Percentiles rank a stretch among this genome's conserved stretches.
Evolutionary conservation across 2,797 vertebrate genomes (phyloP).

Genomic region (Tachyglossus aculeatus): DNA sequence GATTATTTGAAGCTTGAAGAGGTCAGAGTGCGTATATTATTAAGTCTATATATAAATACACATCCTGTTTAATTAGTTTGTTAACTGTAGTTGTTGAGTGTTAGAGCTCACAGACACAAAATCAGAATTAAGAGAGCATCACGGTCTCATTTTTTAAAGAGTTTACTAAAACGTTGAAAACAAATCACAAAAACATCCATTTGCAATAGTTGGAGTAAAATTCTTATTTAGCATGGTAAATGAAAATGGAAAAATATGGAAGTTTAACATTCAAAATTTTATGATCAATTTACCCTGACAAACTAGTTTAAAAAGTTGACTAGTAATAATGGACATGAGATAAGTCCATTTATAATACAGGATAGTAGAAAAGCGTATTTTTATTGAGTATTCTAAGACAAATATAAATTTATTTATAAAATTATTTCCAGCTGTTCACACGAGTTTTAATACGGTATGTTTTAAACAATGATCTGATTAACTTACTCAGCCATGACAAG

Average conservation of each 20-base stretch:
- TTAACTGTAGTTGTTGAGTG: too few relatives aligned
- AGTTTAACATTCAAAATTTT: neutral
- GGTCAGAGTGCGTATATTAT: too few relatives aligned
- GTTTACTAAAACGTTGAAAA: too few relatives aligned
- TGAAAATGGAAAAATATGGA: slow-evolving; percentile 12
- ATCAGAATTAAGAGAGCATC: too few relatives aligned
- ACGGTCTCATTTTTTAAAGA: too few relatives aligned
- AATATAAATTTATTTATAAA: slow-evolving; percentile 67
- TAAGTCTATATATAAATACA: too few relatives aligned
- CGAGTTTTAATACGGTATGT: slow-evolving; percentile 74
- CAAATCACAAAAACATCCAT: too few relatives aligned
- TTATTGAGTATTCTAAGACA: neutral
- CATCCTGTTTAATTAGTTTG: too few relatives aligned
- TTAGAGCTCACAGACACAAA: too few relatives aligned
- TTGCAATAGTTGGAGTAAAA: neutral
- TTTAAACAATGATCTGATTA: slow-evolving; percentile 78
- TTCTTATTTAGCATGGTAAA: slow-evolving; percentile 5
- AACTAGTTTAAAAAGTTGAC: neutral
- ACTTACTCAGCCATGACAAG: slow-evolving; percentile 75
- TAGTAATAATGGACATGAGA: slow-evolving; percentile 1
- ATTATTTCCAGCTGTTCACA: slow-evolving; percentile 76
- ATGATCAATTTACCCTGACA: neutral
- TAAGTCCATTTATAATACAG: slow-evolving; percentile 19
- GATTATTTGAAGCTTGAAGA: too few relatives aligned
- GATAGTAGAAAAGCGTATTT: slow-evolving; percentile 12